Evolutionary conservation across 1,140 invertebrate genomes (phyloP).

Genomic region (Neodiprion virginianus): DNA sequence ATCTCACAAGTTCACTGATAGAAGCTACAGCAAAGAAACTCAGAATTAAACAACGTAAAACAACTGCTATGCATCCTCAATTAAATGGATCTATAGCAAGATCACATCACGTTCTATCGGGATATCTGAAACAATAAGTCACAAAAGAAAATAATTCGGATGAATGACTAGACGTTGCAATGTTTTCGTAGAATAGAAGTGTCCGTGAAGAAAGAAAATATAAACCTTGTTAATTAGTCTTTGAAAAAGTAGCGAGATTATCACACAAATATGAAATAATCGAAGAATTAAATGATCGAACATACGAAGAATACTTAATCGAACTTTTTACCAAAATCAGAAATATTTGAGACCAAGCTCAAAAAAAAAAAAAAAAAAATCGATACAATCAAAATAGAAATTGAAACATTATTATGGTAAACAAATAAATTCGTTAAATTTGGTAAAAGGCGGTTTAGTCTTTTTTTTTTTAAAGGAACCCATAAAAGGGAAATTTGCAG

Average conservation of each 20-base stretch:
- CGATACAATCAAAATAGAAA: conserved; percentile 8
- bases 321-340: too few species aligned
- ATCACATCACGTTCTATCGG: conserved; percentile 43
- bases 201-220: conserved; percentile 41
- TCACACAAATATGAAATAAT: background rate
- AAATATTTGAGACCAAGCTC: too few species aligned
- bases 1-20: conserved; percentile 36
- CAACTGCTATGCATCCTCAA: background rate
- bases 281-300: background rate
- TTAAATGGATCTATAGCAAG: conserved; percentile 29
- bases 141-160: background rate
- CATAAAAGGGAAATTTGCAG: conserved; percentile 13
- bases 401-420: conserved; percentile 18
- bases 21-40: conserved; percentile 11
- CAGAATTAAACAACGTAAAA: background rate
- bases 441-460: conserved; percentile 20
- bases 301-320: background rate
- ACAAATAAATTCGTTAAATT: conserved; percentile 17
- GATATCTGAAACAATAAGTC: conserved; percentile 29
- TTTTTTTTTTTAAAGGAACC: conserved; percentile 21
- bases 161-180: conserved; percentile 7
- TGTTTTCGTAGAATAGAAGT: conserved; percentile 31
- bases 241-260: background rate
- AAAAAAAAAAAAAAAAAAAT: background rate
- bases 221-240: conserved; percentile 12